These are phyloP conservation scores for Zenarchopterus dispar DNA, from an alignment of 2,797 vertebrate genomes.

Conservation along the genomic window DNA sequence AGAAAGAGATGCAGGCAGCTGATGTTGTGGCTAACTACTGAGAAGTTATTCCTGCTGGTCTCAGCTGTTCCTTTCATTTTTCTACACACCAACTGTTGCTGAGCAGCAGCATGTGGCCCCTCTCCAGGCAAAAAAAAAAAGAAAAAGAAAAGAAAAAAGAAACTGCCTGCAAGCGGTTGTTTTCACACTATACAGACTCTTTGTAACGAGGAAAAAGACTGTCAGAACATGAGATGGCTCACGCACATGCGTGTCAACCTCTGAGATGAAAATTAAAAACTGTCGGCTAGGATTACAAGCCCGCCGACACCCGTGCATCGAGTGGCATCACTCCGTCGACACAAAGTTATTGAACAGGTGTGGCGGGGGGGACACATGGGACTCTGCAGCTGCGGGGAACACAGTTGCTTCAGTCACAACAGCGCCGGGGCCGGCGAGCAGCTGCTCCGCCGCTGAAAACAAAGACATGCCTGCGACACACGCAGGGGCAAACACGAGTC, in stretches of 20 bases:
- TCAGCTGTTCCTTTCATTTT: slow-evolving; percentile 64
- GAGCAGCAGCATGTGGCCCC: slow-evolving; percentile 50
- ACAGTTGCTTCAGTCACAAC: slow-evolving; percentile 70
- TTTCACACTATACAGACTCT: slow-evolving; percentile 49
- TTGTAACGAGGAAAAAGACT: slow-evolving; percentile 10
- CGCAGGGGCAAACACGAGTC: slow-evolving; percentile 16
- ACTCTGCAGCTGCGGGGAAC: slow-evolving; percentile 62
- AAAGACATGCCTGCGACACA: slow-evolving; percentile 41
- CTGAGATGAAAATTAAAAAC: neutral
- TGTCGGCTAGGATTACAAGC: slow-evolving; percentile 34
- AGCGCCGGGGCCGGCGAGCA: slow-evolving; percentile 30
- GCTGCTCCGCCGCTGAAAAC: slow-evolving; percentile 50
- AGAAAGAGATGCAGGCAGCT: slow-evolving; percentile 38
- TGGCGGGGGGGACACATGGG: slow-evolving; percentile 58
- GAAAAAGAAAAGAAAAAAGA: neutral
- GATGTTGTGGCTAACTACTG: slow-evolving; percentile 46
- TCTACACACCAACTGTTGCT: slow-evolving; percentile 66
- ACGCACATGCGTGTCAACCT: slow-evolving; percentile 7
- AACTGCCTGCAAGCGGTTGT: slow-evolving; percentile 4
- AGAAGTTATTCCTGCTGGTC: slow-evolving; percentile 44
- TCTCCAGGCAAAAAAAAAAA: slow-evolving; percentile 5
- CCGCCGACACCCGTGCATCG: neutral
- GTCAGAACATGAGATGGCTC: slow-evolving; percentile 1
- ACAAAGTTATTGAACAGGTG: slow-evolving; percentile 64
- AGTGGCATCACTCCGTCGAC: slow-evolving; percentile 63